Evolutionary conservation across 2,113 vertebrate genomes (phyloP), one percentile per base, ranked within the genome.

Genomic region (Ranitomeya variabilis): DNA sequence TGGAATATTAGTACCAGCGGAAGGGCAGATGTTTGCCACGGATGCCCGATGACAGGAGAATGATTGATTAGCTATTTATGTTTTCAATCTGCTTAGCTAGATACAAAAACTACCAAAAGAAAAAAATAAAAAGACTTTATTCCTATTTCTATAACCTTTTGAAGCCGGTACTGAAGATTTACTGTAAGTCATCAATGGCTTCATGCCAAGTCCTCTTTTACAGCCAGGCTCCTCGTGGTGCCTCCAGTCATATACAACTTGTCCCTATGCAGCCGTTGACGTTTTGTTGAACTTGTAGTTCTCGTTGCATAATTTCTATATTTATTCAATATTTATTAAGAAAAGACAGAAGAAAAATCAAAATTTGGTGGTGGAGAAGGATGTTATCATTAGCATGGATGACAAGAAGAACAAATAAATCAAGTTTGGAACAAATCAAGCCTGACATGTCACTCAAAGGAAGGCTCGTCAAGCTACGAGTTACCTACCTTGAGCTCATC

Each of bases 21-120:
- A 71, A 71, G 13, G 11, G 64, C 86, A 87, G 85, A 79, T 87
- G 85, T 86, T 78, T 80, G 74, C 51, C 74, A 54, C 5, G n/a
- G 71, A 76, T 77, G 31, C 76, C 57, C 51, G 60, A 23, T 79
- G 74, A 87, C 85, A 87, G 85, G 31, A 67, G 51, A 57, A 79
- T 67, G 85, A 87, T 77, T 60, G 59, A 78, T 87, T 80, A 71
- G 45, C 52, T 80, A 55, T 85, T 71, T 80, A 80, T 55, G 60
- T 21, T 87, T 67, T 14, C 80, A 64, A 80, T 87, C 18, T 23
- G n/a, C 11, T 59, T 80, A 31, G 26, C 64, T 80, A 13, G 26
- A 86, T 74, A 60, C 31, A 23, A 69, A 55, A 31, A 62, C 26
- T n/a, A 64, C 12, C 19, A 7, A 21, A 76, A 76, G 60, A 62